These are phyloP conservation scores for Microchrysa polita DNA, from an alignment of 2,888 invertebrate genomes.

Conservation along the genomic window DNA sequence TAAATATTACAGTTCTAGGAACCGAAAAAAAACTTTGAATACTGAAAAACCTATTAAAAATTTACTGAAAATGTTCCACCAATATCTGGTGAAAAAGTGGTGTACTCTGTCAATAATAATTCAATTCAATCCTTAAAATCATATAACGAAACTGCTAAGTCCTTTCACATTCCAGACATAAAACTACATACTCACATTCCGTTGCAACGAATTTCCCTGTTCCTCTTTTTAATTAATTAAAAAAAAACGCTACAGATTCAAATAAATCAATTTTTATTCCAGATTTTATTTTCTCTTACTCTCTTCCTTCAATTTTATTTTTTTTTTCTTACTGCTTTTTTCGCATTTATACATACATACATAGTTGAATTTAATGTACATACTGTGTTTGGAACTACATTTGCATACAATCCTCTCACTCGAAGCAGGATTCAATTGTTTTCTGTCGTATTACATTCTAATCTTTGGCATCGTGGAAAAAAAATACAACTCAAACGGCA, in stretches of 20 bases:
- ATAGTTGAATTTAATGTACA: neutral
- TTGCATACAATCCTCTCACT: constrained; percentile 30
- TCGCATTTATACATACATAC: neutral
- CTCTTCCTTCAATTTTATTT: constrained; percentile 17
- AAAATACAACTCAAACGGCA: constrained; percentile 23
- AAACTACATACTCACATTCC: too few species aligned
- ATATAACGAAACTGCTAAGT: too few species aligned
- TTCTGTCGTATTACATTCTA: constrained; percentile 30
- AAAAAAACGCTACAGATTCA: constrained; percentile 19
- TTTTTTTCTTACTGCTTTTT: neutral
- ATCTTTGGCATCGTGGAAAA: constrained; percentile 36
- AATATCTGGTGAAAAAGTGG: too few species aligned
- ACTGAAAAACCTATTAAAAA: too few species aligned
- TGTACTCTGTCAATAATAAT: too few species aligned
- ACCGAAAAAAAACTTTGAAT: too few species aligned
- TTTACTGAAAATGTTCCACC: too few species aligned
- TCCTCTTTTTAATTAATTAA: neutral
- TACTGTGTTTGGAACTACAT: constrained; percentile 17
- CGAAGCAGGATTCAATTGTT: constrained; percentile 6
- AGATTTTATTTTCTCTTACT: constrained; percentile 31
- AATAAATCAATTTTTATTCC: constrained; percentile 1
- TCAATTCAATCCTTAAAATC: too few species aligned
- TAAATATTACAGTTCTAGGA: too few species aligned
- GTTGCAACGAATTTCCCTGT: neutral
- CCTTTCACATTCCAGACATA: too few species aligned